These are phyloP conservation scores for Saturnia japonica DNA, from an alignment of 2,888 invertebrate genomes.

Conservation along the genomic window DNA sequence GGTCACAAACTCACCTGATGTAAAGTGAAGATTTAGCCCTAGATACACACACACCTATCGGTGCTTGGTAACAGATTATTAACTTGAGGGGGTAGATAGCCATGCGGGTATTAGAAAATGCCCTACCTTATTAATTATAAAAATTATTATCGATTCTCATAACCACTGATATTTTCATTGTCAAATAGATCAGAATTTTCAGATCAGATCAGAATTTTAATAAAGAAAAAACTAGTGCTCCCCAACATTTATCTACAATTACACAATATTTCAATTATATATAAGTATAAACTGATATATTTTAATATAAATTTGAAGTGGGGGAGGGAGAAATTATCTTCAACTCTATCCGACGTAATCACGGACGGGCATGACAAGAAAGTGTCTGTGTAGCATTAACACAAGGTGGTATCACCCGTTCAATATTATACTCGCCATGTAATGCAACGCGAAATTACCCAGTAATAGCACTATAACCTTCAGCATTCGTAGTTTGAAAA, in stretches of 20 bases:
- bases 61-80: too few species aligned
- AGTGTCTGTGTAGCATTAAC: conserved; percentile 72
- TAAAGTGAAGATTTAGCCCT: too few species aligned
- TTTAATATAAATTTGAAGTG: conserved; percentile 40
- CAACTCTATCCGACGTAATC: conserved; percentile 52
- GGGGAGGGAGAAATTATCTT: conserved; percentile 34
- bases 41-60: too few species aligned
- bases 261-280: background rate
- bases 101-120: too few species aligned
- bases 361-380: conserved; percentile 60
- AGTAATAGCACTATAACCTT: conserved; percentile 65
- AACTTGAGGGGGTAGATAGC: too few species aligned
- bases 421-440: conserved; percentile 64
- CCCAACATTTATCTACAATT: background rate
- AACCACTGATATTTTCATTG: too few species aligned
- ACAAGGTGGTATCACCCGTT: conserved; percentile 62
- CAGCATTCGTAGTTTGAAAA: conserved; percentile 73
- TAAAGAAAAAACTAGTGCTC: too few species aligned
- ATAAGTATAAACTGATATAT: background rate
- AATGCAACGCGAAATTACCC: conserved; percentile 71
- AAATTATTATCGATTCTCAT: too few species aligned
- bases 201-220: too few species aligned
- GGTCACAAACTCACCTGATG: too few species aligned
- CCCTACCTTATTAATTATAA: too few species aligned
- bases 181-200: too few species aligned